Evolutionary conservation across 2,797 vertebrate species (phyloP), one percentile per base, ranked within the genome.

Genomic region (Ctenosaura bakeri): DNA sequence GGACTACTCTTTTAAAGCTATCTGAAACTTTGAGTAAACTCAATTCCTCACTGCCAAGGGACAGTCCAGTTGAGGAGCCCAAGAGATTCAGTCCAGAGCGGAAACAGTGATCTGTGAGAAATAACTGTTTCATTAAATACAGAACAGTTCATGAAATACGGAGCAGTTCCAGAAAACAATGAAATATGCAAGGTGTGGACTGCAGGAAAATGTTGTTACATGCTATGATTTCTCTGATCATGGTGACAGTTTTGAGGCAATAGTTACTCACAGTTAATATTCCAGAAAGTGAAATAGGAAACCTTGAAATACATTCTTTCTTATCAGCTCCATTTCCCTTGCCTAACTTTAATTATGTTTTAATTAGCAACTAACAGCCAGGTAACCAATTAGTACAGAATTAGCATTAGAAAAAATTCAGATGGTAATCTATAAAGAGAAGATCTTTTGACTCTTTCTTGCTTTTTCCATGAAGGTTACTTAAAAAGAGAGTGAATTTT

Each of bases 361-460:
- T 78, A 87, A 93, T 94, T 87, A 85, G 54, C 89, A 62, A 81
- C 74, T 29, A 78, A 76, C 0, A 76, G 54, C 1, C 74, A 88
- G 76, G 66, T 76, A 85, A 83, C 50, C 13, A 74, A 71, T 38
- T 16, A 29, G 35, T 32, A 91, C 54, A 78, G 69, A 69, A 71
- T n/a, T 64, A 54, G 38, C n/a, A 66, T 2, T 52, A 50, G 82
- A 0, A 78, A 76, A 86, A 91, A 71, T 86, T 92, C 52, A 35
- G 56, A 81, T 16, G 35, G 79, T 42, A 83, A 83, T 88, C 74
- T 78, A 1, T 24, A 76, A 62, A 18, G 3, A 77, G 50, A 18
- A 5, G 18, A 6, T 35, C 22, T 52, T 85, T 24, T 85, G 52
- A 83, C 52, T 79, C 35, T 78, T 91, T 54, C 3, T 32, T 88